Evolutionary conservation across 1,140 invertebrate species (phyloP), one percentile per base, ranked within the genome.

Genomic region (Formica selysi): DNA sequence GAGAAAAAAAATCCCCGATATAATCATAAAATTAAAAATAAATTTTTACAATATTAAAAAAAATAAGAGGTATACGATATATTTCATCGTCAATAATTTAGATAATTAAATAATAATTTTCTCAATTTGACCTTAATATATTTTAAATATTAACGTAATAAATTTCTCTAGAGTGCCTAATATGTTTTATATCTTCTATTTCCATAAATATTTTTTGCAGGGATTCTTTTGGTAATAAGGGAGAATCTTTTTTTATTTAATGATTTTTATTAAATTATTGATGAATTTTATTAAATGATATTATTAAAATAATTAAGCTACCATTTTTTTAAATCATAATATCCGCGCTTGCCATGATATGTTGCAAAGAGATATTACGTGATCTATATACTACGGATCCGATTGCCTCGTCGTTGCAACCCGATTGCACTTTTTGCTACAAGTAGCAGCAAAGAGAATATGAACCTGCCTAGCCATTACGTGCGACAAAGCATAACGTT

Each of bases 401-500:
- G 65, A 80, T 73, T 73, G 54, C 54, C 54, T 29, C 44, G 38
- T 54, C 64, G 54, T 73, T 41, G 67, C 67, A 74, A 74, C 54
- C 26, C 36, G 64, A 61, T 73, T 81, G 51, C 79, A 73, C 19
- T 81, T 81, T 38, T 81, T 73, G 54, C 62, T 70, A 41, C 67
- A 36, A 81, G 67, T 61, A 38, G 32, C 36, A 59, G 51, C 67
- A 44, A 32, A 57, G 36, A 59, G 36, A 71, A 81, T 73, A 81
- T 73, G 26, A 81, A 61, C 68, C 68, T 29, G 26, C 38, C 51
- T 81, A 59, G 19, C 51, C 51, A 65, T 81, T 81, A 73, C 79
- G 67, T 32, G 79, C 67, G 79, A 81, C 79, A 81, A 81, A 81
- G 54, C 79, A 59, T 36, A 38, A 81, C 67, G 38, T 81, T 71